A percentile compares a stretch with the other conserved stretches of the same genome.
Conservation (phyloP, 1,140 invertebrate genomes). For the Cyphomyrmex costatus region DNA sequence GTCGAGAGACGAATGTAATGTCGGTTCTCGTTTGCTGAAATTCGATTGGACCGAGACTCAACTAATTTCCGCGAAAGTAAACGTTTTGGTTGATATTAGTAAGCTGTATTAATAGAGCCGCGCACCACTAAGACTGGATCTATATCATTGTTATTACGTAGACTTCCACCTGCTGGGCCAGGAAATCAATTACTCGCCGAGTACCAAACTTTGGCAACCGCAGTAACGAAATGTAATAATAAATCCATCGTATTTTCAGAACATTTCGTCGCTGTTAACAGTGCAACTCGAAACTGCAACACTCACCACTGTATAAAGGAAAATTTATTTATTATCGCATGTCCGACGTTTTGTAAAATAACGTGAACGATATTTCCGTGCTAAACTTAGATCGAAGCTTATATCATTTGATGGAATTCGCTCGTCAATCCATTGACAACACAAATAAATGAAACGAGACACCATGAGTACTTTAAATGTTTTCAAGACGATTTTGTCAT, state of each 20-base stretch:
- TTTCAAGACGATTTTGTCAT: constrained; percentile 12
- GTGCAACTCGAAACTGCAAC: background rate
- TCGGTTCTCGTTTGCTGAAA: constrained; percentile 12
- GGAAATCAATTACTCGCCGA: constrained; percentile 37
- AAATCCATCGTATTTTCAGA: constrained; percentile 48
- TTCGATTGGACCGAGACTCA: background rate
- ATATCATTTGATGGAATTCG: constrained; percentile 4
- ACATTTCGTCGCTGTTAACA: background rate
- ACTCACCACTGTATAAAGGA: background rate
- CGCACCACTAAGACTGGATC: constrained; percentile 1
- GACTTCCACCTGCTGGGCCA: constrained; percentile 50
- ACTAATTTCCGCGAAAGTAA: constrained; percentile 12
- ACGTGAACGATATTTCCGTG: background rate
- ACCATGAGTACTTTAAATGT: constrained; percentile 3
- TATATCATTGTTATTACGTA: constrained; percentile 58
- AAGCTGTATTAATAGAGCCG: constrained; percentile 50
- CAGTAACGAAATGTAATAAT: constrained; percentile 45
- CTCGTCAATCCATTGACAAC: constrained; percentile 15
- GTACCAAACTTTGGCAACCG: constrained; percentile 26
- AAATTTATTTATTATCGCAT: constrained; percentile 30
- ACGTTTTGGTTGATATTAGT: constrained; percentile 28
- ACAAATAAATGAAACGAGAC: constrained; percentile 18
- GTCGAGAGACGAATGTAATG: background rate
- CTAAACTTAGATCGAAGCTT: constrained; percentile 39
- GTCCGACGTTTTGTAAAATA: background rate